Percentiles rank a stretch among this genome's conserved stretches.
These are phyloP conservation scores for Drosophila bifasciata DNA, from an alignment of 1,140 invertebrate genomes.

Conservation along the genomic window DNA sequence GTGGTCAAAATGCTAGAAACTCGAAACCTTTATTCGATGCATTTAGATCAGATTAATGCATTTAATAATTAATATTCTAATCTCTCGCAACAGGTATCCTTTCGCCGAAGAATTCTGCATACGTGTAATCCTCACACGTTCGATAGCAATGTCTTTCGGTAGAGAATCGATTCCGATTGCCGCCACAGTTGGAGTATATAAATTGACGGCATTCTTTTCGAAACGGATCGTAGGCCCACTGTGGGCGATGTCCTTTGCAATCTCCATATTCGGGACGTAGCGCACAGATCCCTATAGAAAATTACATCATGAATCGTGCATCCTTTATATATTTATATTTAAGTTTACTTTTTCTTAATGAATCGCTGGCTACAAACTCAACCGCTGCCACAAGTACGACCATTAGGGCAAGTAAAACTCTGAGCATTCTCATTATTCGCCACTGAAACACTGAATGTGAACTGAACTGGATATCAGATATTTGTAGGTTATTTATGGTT, in stretches of 20 bases:
- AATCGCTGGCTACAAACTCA: too few relatives aligned
- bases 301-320: neutral
- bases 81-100: too few relatives aligned
- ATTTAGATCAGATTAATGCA: neutral
- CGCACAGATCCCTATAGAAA: neutral
- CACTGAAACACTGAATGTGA: neutral
- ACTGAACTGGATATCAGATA: neutral
- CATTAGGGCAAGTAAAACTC: too few relatives aligned
- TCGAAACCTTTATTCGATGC: conserved; percentile 1
- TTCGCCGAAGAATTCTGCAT: too few relatives aligned
- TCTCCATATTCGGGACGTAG: neutral
- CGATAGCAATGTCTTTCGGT: conserved; percentile 1
- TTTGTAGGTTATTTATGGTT: neutral
- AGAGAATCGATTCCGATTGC: conserved; percentile 37
- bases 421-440: too few relatives aligned
- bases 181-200: conserved; percentile 23
- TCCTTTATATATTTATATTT: neutral
- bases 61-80: too few relatives aligned
- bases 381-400: too few relatives aligned
- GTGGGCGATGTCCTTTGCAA: neutral
- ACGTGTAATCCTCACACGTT: neutral
- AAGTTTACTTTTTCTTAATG: too few relatives aligned
- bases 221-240: neutral
- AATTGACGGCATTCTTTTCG: neutral
- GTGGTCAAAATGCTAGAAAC: conserved; percentile 36